phyloP scores from a whole-genome alignment of 2,797 vertebrate species.

The Xiphorhynchus erythropygius region DNA sequence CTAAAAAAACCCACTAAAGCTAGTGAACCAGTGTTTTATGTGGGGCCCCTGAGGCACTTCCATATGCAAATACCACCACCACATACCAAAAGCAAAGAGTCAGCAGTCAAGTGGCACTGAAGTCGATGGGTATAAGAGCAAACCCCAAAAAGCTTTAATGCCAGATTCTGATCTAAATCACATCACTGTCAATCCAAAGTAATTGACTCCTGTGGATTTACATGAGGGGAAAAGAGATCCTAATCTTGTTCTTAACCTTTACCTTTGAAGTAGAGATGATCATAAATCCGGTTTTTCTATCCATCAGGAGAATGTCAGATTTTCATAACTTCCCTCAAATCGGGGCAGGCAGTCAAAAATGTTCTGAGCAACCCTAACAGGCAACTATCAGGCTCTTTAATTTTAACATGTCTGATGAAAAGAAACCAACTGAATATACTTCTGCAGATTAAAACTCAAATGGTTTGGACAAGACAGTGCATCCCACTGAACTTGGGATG shows the following conservation, averaged over 20 bases:
- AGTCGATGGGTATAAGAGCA: background rate
- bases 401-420: background rate
- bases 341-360: background rate
- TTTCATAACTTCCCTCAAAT: background rate
- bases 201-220: slow-evolving; percentile 47
- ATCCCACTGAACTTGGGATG: background rate
- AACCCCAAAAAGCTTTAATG: slow-evolving; percentile 12
- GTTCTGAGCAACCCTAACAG: background rate
- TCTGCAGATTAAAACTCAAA: background rate
- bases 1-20: slow-evolving; percentile 13
- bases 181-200: slow-evolving; percentile 29
- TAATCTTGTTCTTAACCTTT: slow-evolving; percentile 46
- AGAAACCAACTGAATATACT: background rate
- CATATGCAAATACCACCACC: slow-evolving; percentile 28
- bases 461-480: background rate
- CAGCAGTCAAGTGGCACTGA: background rate
- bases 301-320: slow-evolving; percentile 18
- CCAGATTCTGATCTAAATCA: slow-evolving; percentile 40
- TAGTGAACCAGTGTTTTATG: slow-evolving; percentile 33
- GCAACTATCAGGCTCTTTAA: background rate
- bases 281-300: slow-evolving; percentile 15
- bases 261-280: slow-evolving; percentile 39
- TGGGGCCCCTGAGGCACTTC: slow-evolving; percentile 8
- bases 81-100: slow-evolving; percentile 1
- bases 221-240: slow-evolving; percentile 35